Conservation (phyloP, 2,888 invertebrate genomes). For the Nomada goodeniana region DNA sequence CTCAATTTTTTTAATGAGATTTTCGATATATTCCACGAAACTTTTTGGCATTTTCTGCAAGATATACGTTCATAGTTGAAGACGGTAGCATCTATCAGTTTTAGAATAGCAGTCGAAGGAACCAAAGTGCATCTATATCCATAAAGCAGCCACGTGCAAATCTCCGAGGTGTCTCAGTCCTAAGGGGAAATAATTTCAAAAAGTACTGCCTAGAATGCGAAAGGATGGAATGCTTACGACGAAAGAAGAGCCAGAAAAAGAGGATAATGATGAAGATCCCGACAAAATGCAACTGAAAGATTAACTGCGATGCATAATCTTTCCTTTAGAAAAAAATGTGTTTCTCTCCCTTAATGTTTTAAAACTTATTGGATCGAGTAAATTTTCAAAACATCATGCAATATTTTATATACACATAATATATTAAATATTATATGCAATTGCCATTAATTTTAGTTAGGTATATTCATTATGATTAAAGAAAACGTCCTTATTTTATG, state of each 20-base stretch:
- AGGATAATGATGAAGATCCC: conserved; percentile 3
- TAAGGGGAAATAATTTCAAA: conserved; percentile 19
- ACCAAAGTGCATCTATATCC: conserved; percentile 39
- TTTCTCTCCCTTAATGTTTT: not conserved
- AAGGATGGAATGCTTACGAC: conserved; percentile 14
- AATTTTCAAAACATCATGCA: not conserved
- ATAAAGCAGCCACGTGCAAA: conserved; percentile 37
- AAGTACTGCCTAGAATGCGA: conserved; percentile 27
- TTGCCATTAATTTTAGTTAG: not conserved
- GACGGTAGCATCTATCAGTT: conserved; percentile 13
- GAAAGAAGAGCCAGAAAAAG: conserved; percentile 7
- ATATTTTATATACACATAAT: not conserved
- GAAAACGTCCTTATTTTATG: too few relatives aligned
- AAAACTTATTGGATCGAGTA: not conserved
- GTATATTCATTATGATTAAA: too few relatives aligned
- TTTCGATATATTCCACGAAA: not conserved
- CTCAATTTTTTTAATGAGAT: not conserved
- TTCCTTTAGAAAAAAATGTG: not conserved
- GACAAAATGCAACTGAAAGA: not conserved
- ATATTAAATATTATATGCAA: not conserved
- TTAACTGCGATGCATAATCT: not conserved
- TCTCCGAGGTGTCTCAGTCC: conserved; percentile 32
- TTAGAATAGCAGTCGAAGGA: conserved; percentile 31
- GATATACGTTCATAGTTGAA: too few relatives aligned
- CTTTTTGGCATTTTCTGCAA: not conserved